Evolutionary conservation across 1,140 invertebrate genomes (phyloP).

Genomic region (Maniola jurtina): DNA sequence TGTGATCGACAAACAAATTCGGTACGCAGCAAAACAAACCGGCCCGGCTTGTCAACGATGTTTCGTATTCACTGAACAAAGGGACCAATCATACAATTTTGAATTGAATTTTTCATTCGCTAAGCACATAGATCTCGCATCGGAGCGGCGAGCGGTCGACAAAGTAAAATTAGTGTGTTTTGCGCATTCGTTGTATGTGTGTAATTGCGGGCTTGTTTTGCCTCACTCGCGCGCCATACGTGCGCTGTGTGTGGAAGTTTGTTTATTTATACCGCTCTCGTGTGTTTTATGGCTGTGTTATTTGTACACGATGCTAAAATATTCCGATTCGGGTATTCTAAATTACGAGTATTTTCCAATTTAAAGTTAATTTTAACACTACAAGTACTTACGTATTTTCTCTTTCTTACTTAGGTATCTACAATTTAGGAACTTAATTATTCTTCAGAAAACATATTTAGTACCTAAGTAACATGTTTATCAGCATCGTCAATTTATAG

Average conservation of each 20-base stretch:
- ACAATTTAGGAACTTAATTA: no score
- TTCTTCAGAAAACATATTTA: no score
- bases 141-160: conserved; percentile 19
- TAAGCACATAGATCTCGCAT: conserved; percentile 35
- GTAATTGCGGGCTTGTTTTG: conserved; percentile 40
- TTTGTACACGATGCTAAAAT: background rate
- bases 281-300: background rate
- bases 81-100: conserved; percentile 44
- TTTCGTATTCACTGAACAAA: conserved; percentile 38
- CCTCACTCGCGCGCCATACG: conserved; percentile 27
- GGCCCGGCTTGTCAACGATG: conserved; percentile 22
- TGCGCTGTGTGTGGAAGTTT: conserved; percentile 29
- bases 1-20: conserved; percentile 25
- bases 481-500: no score
- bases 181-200: conserved; percentile 29
- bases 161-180: conserved; percentile 44
- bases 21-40: conserved; percentile 25
- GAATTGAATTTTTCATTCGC: conserved; percentile 43
- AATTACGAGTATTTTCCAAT: no score
- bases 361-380: no score
- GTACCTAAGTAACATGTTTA: no score
- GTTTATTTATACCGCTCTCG: conserved; percentile 18
- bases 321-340: background rate
- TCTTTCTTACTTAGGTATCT: no score
- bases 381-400: no score